Evolutionary conservation across 1,140 invertebrate species (phyloP), one percentile per base, ranked within the genome.

Genomic region (Aphelenchoides avenae): DNA sequence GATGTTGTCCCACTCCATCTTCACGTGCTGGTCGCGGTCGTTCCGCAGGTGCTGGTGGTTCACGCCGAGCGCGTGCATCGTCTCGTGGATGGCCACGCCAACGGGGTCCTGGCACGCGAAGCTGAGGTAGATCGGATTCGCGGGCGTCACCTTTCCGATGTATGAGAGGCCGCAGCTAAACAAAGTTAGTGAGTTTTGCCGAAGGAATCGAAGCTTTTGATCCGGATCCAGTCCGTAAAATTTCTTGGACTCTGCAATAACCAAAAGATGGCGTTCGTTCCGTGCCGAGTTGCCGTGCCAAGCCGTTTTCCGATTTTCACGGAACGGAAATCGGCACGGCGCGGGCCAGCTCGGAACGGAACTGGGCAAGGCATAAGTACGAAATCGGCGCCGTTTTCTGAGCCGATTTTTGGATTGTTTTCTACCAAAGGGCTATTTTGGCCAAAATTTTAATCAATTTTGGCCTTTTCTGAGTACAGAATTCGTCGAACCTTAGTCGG

Each of bases 41-140:
- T 75, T 69, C 13, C 83, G 75, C 48, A 78, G 78, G 52, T 84
- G 83, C 50, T 84, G 81, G 46, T 84, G 83, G 60, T 71, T 80
- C 15, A 82, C 75, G 9, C 83, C 83, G 26, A 84, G 49, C 3
- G 80, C 70, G 46, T 84, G 83, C 5, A 84, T 62, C 0, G 83
- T 76, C 57, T 84, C 83, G 57, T 84, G 83, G 26, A 81, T 72
- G 11, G 82, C 77, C 1, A 80, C 77, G 9, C 82, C 83, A 20
- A 52, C 37, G 5, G 49, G 27, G 57, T 74, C 70, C 30, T 52
- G 51, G 53, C 71, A 74, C 20, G 50, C 30, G 49, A 74, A 74
- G 41, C 69, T 73, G 9, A 74, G 52, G 36, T 74, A 74, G 30
- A 74, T 64, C 7, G 71, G 71, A 46, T 74, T 74, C 13, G 61